Conservation (phyloP, 2,113 vertebrate species). For the Pterocles orientalis region DNA sequence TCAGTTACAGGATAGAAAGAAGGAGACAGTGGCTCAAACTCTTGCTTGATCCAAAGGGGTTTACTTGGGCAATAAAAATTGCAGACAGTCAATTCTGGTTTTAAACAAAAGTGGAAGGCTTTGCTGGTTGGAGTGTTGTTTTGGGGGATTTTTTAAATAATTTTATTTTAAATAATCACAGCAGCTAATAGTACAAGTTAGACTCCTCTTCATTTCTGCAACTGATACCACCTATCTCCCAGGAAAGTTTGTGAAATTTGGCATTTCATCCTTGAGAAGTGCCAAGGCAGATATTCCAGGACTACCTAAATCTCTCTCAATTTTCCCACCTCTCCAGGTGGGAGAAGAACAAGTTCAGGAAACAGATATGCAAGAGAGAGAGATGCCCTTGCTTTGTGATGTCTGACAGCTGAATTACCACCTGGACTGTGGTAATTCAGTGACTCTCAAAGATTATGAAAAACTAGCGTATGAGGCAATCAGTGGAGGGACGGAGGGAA, state of each 20-base stretch:
- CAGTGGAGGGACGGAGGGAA: background rate
- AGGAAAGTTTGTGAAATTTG: background rate
- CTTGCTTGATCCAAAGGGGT: background rate
- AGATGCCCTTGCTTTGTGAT: background rate
- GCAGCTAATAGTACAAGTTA: background rate
- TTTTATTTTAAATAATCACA: background rate
- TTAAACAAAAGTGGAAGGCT: background rate
- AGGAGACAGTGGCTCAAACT: background rate
- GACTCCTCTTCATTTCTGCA: background rate
- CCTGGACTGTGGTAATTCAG: background rate
- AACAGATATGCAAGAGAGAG: background rate
- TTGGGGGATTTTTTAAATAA: background rate
- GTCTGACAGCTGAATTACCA: background rate
- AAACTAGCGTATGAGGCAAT: background rate
- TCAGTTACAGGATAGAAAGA: rapidly evolving
- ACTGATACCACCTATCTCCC: background rate
- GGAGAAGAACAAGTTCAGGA: background rate
- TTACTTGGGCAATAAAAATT: background rate
- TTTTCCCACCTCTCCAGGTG: background rate
- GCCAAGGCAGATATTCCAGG: background rate
- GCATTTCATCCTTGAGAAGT: background rate
- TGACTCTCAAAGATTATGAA: background rate
- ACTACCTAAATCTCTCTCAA: background rate
- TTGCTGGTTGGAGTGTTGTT: background rate
- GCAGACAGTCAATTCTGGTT: background rate